Base-by-base conservation (phyloP, 2,797 vertebrate genomes). In the Chloroceryle inda region DNA sequence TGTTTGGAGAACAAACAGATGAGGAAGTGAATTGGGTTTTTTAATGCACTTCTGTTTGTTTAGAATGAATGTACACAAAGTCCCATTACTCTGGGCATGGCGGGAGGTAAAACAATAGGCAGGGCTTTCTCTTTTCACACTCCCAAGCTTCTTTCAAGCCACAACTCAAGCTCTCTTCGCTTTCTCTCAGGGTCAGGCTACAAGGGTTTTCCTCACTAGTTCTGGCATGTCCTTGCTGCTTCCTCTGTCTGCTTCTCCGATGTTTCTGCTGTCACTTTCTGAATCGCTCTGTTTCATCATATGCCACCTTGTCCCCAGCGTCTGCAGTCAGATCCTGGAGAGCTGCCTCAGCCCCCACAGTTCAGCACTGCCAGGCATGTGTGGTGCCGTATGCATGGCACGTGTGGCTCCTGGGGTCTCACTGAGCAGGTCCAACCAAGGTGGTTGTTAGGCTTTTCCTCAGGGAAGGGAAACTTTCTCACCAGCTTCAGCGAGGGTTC, bases 211-310 rank as follows among this genome's bases (percentile, higher is more conserved):
- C 68, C 77, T 92, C 19, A 0, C 67, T 85, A 52, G n/a, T 49
- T 88, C 67, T 67, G 72, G 49, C 6, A 0, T 53, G 64, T 85
- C 83, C 92, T 87, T 89, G 80, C 45, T 87, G 29, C 71, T 93
- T 92, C 40, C 52, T 78, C 67, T 82, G 73, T 81, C 91, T 95
- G 67, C 61, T 90, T 53, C 88, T 93, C 83, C 58, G 44, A 76
- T 90, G 92, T 93, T 96, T 94, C 96, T 96, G 76, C 94, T 94
- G 89, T 63, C 87, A 78, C 92, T 79, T 94, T 84, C 80, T 56
- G 75, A 93, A 61, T 67, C 4, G 7, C 79, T 89, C 71, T 18
- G 2, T 71, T 93, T 79, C 71, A 62, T 96, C 93, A 79, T 67
- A 93, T 85, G 89, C 22, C 92, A 90, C 83, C 80, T 90, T 72